Percentiles rank a stretch among this genome's conserved stretches.
These are phyloP conservation scores for Drosophila tropicalis DNA, from an alignment of 1,140 invertebrate species.

Conservation along the genomic window DNA sequence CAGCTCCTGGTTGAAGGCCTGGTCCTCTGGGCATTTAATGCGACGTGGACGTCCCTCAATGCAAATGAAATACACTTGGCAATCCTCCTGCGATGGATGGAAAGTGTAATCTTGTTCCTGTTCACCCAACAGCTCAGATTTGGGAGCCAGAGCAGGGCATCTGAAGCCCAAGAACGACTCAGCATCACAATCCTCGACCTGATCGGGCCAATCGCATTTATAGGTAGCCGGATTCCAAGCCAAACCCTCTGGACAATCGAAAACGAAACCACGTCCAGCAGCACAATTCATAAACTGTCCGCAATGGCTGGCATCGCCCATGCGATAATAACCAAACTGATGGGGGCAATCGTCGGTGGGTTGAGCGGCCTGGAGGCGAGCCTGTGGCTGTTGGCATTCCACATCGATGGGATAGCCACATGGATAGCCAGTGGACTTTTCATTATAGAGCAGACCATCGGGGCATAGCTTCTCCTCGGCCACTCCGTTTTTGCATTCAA, in stretches of 20 bases:
- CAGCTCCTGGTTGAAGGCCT: conserved; percentile 91
- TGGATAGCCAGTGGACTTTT: conserved; percentile 89
- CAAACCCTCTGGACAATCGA: conserved; percentile 90
- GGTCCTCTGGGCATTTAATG: conserved; percentile 90
- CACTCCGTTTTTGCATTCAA: conserved; percentile 88
- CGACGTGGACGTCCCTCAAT: conserved; percentile 88
- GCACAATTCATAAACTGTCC: conserved; percentile 94
- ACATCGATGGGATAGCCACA: conserved; percentile 94
- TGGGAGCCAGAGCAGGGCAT: conserved; percentile 85
- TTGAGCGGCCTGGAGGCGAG: conserved; percentile 84
- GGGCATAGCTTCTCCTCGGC: conserved; percentile 91
- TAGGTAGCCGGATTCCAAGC: conserved; percentile 91
- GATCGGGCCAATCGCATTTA: conserved; percentile 93
- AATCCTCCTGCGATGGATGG: conserved; percentile 86
- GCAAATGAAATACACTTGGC: conserved; percentile 92
- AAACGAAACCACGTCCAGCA: conserved; percentile 86
- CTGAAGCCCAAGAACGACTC: conserved; percentile 89
- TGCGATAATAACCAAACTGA: conserved; percentile 92
- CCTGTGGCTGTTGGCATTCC: conserved; percentile 88
- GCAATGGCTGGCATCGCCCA: conserved; percentile 89
- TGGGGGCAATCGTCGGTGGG: conserved; percentile 92
- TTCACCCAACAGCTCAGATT: conserved; percentile 77
- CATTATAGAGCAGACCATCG: conserved; percentile 93
- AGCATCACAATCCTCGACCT: conserved; percentile 90
- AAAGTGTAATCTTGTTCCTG: conserved; percentile 84